Base-by-base conservation (phyloP, 2,113 vertebrate genomes). In the Australoheros scitulus region DNA sequence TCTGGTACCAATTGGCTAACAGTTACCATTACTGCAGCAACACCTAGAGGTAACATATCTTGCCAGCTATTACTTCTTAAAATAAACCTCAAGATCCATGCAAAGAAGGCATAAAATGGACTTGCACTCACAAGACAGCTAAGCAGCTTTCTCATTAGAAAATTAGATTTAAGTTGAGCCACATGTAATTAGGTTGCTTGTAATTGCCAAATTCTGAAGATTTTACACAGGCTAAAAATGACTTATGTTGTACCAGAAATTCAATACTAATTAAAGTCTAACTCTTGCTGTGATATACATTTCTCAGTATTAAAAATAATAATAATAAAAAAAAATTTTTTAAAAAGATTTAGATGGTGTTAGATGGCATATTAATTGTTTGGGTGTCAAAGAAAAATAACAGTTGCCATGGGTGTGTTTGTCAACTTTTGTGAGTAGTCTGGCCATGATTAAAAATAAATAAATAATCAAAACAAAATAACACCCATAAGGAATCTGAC, bases 71-170 rank as follows among this genome's bases (percentile, higher is more conserved):
- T 84, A 84, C 74, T 76, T 20, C 87, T 84, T 17, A 65, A 89
- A 93, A 92, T 93, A 93, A 88, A 79, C 52, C 57, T 63, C 15
- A 56, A 72, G 58, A 90, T 88, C 86, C 84, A 81, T 61, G 88
- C 82, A 88, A 84, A 85, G 77, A 86, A 60, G 77, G 82, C 86
- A 50, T 84, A 79, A 90, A 88, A 92, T 87, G 74, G 64, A 86
- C 88, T 82, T 65, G 58, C 76, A 75, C 77, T 85, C 32, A 70
- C 47, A 68, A 80, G 83, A 60, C 43, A 70, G 85, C 81, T 83
- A 81, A 88, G 85, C 50, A 77, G 81, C 63, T 81, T 86, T 70
- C 56, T 83, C 57, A 83, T 91, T 84, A 79, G 76, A 24, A 55
- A 64, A 34, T 64, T 24, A 70, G 64, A 78, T 61, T 77, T 80